Evolutionary conservation across 2,113 vertebrate species (phyloP), one percentile per base, ranked within the genome.

Genomic region (Struthidea cinerea): DNA sequence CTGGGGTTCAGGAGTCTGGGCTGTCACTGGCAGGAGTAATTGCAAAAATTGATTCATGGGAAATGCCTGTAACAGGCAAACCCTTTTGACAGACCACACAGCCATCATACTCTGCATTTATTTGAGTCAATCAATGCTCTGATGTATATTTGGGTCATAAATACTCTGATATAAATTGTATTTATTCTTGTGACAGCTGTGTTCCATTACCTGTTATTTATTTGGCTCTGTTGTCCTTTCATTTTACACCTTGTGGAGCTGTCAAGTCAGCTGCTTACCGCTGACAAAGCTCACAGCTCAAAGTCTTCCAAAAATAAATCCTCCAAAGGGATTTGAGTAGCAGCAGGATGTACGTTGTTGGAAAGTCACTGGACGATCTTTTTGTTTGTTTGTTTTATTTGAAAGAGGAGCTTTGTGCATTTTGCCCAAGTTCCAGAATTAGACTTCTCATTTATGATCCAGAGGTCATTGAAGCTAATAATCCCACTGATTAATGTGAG

Each of bases 101-200:
- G 70, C 71, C 77, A 74, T 93, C 88, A 39, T 73, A 68, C 69
- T 81, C 80, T 76, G 94, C 79, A 60, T 94, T 95, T 92, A 84
- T 93, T 94, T 79, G 87, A 97, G 86, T 94, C 95, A 94, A 9
- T 97, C 93, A 92, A 59, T 89, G 88, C 84, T 90, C 60, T 80
- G 70, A 73, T 94, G 95, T 71, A 65, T 91, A 96, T 94, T 94
- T 95, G 85, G 94, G 80, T 92, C 90, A 78, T 91, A 95, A 96
- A 93, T 96, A 89, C 30, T 64, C 32, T 50, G 86, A 35, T 87
- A 86, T 84, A 81, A 95, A 92, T 95, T 86, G 53, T 77, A 78
- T 93, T 84, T 92, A 89, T 94, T 70, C 67, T 87, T 65, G 65
- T 90, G 94, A 95, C 94, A 95, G 94, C 93, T 65, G 90, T 78